Percentiles rank a stretch among this genome's conserved stretches.
Conservation (phyloP, 2,797 vertebrate species). For the Scomberomorus guttatus region DNA sequence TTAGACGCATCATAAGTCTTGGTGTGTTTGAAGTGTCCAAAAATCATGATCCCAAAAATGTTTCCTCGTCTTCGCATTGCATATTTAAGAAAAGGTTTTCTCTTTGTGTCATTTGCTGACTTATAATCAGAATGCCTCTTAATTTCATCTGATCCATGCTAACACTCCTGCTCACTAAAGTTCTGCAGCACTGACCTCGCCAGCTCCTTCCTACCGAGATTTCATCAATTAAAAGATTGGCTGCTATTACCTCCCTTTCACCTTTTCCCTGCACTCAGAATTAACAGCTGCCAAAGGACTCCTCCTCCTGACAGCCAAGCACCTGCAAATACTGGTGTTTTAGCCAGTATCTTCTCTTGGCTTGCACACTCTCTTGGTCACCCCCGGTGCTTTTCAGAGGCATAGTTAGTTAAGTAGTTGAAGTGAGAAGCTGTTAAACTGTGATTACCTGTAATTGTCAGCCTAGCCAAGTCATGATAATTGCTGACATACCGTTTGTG, state of each 20-base stretch:
- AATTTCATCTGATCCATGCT: slow-evolving; percentile 28
- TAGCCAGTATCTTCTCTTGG: slow-evolving; percentile 22
- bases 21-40: slow-evolving; percentile 62
- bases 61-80: slow-evolving; percentile 21
- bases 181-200: slow-evolving; percentile 19
- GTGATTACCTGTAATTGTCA: slow-evolving; percentile 12
- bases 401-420: slow-evolving; percentile 17
- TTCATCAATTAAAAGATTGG: slow-evolving; percentile 74
- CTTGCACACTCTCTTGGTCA: slow-evolving; percentile 8
- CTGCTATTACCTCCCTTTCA: slow-evolving; percentile 57
- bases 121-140: slow-evolving; percentile 15
- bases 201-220: slow-evolving; percentile 43
- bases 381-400: slow-evolving; percentile 15
- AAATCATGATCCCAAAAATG: slow-evolving; percentile 30
- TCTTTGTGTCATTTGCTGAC: slow-evolving; percentile 26
- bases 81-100: slow-evolving; percentile 7
- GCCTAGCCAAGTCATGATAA: background rate
- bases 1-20: slow-evolving; percentile 72
- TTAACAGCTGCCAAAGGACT: slow-evolving; percentile 63
- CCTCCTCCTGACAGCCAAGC: slow-evolving; percentile 36
- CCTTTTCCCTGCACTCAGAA: slow-evolving; percentile 57
- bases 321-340: slow-evolving; percentile 43
- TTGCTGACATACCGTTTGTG: slow-evolving; percentile 11
- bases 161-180: slow-evolving; percentile 13
- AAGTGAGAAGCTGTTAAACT: slow-evolving; percentile 21